Evolutionary conservation across 2,113 vertebrate species (phyloP).

Genomic region (Syrrhaptes paradoxus): DNA sequence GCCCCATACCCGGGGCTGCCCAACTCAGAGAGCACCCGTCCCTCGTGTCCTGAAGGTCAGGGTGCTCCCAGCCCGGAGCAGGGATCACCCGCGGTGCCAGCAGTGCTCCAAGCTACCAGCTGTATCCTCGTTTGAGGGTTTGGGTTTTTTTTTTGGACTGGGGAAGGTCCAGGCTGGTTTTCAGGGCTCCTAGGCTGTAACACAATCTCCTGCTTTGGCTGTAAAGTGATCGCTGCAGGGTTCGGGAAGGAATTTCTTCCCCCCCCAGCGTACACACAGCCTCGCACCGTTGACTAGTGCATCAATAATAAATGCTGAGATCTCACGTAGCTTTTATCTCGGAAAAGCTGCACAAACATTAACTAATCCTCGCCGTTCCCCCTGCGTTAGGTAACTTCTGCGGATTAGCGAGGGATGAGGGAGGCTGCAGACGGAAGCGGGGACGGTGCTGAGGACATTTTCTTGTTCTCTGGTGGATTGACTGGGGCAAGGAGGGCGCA

Average conservation of each 20-base stretch:
- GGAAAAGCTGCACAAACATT: slow-evolving; percentile 3
- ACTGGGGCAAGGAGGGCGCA: not conserved
- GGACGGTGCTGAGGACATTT: not conserved
- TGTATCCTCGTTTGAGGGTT: not conserved
- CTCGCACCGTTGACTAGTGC: not conserved
- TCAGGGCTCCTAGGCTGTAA: slow-evolving; percentile 39
- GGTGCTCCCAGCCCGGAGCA: not conserved
- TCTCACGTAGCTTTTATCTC: slow-evolving; percentile 6
- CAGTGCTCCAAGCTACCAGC: not conserved
- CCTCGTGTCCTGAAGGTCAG: slow-evolving; percentile 24
- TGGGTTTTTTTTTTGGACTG: not conserved
- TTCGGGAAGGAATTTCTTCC: slow-evolving; percentile 23
- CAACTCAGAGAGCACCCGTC: not conserved
- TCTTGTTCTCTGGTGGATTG: not conserved
- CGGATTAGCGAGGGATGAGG: not conserved
- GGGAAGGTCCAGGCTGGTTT: not conserved
- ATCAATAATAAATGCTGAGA: slow-evolving; percentile 52
- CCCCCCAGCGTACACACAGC: not conserved
- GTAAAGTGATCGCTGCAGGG: slow-evolving; percentile 58
- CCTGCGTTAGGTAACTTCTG: not conserved
- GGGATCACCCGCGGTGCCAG: not conserved
- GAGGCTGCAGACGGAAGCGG: not conserved
- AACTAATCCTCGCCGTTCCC: slow-evolving; percentile 6
- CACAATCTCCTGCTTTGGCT: slow-evolving; percentile 19
- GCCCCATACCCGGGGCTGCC: not conserved